These are phyloP conservation scores for Tortrix viridana DNA, from an alignment of 2,888 invertebrate species.

Conservation along the genomic window DNA sequence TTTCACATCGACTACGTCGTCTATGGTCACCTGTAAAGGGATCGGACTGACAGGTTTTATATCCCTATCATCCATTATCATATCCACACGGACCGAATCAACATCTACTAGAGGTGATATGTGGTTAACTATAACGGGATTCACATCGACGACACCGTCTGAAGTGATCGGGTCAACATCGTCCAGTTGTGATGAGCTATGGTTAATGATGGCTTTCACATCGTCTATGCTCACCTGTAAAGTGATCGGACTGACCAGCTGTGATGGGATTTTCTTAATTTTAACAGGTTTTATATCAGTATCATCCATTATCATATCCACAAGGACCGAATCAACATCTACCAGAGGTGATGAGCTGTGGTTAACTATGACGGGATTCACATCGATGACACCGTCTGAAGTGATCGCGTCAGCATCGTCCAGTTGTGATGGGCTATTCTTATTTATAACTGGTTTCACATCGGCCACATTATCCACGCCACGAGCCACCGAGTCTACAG, in stretches of 20 bases:
- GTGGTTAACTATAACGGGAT: not conserved
- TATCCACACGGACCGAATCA: not conserved
- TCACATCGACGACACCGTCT: not conserved
- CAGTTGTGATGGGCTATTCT: slow-evolving; percentile 37
- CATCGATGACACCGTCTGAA: not conserved
- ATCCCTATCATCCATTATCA: not conserved
- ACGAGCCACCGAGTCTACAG: slow-evolving; percentile 9
- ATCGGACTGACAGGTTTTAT: too few species aligned
- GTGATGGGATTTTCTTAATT: too few species aligned
- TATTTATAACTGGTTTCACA: too few species aligned
- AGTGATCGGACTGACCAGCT: too few species aligned
- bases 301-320: not conserved
- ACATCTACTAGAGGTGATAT: too few species aligned
- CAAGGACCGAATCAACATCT: not conserved
- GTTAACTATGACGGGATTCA: not conserved
- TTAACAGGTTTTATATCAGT: too few species aligned
- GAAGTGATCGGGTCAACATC: slow-evolving; percentile 5
- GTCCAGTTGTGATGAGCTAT: slow-evolving; percentile 36
- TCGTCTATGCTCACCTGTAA: too few species aligned
- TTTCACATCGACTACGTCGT: slow-evolving; percentile 31
- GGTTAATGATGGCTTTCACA: not conserved
- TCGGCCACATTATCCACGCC: not conserved
- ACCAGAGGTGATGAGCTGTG: too few species aligned
- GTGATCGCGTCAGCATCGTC: slow-evolving; percentile 5
- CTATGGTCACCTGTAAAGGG: too few species aligned